Evolutionary conservation across 2,113 vertebrate genomes (phyloP).

Genomic region (Pao palembangensis): DNA sequence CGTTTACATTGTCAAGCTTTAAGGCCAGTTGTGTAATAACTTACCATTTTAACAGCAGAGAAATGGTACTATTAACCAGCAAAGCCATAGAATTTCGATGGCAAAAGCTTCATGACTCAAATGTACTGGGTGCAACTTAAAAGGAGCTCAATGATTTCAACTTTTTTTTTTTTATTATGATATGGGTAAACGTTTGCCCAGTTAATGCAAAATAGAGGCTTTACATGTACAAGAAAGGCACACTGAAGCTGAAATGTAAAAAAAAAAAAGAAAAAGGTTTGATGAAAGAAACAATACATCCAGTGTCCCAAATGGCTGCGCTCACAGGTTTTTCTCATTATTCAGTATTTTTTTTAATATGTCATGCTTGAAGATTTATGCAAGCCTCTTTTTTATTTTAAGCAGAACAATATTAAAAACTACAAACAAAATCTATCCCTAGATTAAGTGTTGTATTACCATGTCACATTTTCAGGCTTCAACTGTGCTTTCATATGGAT

Average conservation of each 20-base stretch:
- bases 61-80: conserved; percentile 44
- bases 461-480: conserved; percentile 71
- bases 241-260: conserved; percentile 61
- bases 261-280: conserved; percentile 22
- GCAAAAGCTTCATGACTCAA: conserved; percentile 20
- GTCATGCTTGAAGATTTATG: no score
- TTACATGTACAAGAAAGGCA: conserved; percentile 80
- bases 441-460: conserved; percentile 38
- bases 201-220: conserved; percentile 16
- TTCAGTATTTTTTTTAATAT: conserved; percentile 1
- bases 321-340: conserved; percentile 4
- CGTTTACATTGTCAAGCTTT: conserved; percentile 86
- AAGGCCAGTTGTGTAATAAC: conserved; percentile 90
- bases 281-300: conserved; percentile 3
- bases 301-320: neutral
- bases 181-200: neutral
- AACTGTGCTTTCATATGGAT: conserved; percentile 76
- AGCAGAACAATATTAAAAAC: conserved; percentile 14
- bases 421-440: conserved; percentile 17
- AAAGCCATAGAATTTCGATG: conserved; percentile 38
- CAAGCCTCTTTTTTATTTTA: no score
- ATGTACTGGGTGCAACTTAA: conserved; percentile 29
- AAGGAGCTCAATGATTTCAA: conserved; percentile 39
- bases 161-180: neutral
- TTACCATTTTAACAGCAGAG: conserved; percentile 73